A percentile compares a stretch with the other conserved stretches of the same genome.
Evolutionary conservation across 1,140 invertebrate genomes (phyloP).

Genomic region (Heliconius nattereri): DNA sequence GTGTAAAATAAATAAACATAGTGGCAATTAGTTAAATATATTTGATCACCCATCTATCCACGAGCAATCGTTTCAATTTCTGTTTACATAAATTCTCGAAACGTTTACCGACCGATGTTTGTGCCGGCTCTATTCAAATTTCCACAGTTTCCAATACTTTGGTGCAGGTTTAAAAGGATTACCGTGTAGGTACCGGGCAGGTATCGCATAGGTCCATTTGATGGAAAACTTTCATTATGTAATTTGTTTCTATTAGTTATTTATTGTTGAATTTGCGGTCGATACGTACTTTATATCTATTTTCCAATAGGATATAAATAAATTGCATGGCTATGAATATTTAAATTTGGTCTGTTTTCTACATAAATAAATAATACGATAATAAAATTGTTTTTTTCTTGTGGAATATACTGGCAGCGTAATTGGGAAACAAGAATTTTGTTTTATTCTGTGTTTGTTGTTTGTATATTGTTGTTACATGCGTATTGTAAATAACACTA

Average conservation of each 20-base stretch:
- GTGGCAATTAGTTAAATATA: constrained; percentile 18
- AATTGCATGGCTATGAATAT: background rate
- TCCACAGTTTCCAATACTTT: constrained; percentile 18
- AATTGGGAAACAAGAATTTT: too few species aligned
- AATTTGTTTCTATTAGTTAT: background rate
- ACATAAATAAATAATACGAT: too few species aligned
- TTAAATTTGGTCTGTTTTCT: constrained; percentile 1
- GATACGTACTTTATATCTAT: background rate
- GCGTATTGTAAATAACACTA: too few species aligned
- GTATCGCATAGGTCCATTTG: background rate
- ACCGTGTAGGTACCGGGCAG: background rate
- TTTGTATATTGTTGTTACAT: too few species aligned
- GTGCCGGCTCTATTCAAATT: constrained; percentile 19
- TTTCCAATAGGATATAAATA: background rate
- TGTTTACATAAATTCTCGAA: constrained; percentile 41
- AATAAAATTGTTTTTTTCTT: too few species aligned
- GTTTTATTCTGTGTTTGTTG: too few species aligned
- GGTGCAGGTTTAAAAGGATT: constrained; percentile 21
- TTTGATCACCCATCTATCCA: constrained; percentile 28
- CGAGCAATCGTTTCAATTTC: constrained; percentile 31
- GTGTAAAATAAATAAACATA: background rate
- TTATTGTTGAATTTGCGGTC: background rate
- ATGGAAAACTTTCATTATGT: background rate
- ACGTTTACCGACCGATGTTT: constrained; percentile 22
- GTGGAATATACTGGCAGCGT: too few species aligned